Percentiles rank a stretch among this genome's conserved stretches.
Evolutionary conservation across 2,888 invertebrate genomes (phyloP).

Genomic region (Epinotia demarniana): DNA sequence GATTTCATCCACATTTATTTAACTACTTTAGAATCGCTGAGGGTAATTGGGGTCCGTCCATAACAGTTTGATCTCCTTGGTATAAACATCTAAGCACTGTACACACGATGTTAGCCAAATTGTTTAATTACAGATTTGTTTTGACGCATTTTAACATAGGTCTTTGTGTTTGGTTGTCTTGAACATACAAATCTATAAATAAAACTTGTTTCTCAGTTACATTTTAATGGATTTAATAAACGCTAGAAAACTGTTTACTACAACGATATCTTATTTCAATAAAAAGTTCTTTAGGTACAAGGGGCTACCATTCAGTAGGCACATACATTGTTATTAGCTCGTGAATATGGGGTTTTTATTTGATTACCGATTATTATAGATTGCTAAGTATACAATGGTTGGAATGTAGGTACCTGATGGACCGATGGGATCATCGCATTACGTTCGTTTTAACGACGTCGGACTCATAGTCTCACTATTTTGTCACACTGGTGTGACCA

Average conservation of each 20-base stretch:
- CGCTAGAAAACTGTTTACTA: background rate
- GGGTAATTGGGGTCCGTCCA: no score
- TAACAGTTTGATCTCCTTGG: no score
- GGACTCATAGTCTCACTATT: no score
- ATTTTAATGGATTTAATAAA: background rate
- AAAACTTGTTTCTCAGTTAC: no score
- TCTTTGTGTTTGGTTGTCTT: background rate
- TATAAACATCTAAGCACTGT: no score
- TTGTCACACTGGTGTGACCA: no score
- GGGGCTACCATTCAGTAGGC: conserved; percentile 21
- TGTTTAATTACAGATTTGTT: background rate
- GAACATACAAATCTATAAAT: no score
- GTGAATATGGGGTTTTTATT: conserved; percentile 9
- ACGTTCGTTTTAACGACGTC: no score
- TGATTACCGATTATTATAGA: background rate
- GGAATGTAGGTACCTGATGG: conserved; percentile 7
- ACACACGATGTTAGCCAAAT: background rate
- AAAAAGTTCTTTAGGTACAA: background rate
- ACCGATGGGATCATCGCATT: background rate
- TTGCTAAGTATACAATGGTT: background rate
- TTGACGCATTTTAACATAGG: background rate
- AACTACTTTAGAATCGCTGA: no score
- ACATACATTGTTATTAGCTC: conserved; percentile 15
- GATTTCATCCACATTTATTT: no score
- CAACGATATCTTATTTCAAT: background rate